These are phyloP conservation scores for Pristionchus fissidentatus DNA, from an alignment of 2,888 invertebrate genomes.

Conservation along the genomic window DNA sequence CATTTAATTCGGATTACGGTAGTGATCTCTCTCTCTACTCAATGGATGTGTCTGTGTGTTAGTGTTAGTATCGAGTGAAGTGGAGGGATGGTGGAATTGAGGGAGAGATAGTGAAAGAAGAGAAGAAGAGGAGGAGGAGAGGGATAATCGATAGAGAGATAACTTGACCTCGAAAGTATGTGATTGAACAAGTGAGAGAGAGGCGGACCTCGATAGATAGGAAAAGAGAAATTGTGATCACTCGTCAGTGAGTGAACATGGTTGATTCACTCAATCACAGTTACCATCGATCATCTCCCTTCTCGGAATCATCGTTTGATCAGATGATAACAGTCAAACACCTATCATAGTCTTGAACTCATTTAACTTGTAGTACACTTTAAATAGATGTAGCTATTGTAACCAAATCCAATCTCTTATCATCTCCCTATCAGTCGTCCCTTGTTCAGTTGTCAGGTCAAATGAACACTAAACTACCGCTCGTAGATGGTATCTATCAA, in stretches of 20 bases:
- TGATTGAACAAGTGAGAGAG: slow-evolving; percentile 45
- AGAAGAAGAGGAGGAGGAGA: background rate
- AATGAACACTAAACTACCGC: slow-evolving; percentile 40
- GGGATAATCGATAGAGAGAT: slow-evolving; percentile 47
- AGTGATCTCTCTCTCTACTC: background rate
- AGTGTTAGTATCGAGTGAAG: slow-evolving; percentile 26
- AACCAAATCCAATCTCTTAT: too few relatives aligned
- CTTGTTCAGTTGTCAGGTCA: slow-evolving; percentile 26
- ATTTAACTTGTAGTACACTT: too few relatives aligned
- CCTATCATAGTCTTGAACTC: too few relatives aligned
- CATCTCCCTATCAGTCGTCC: too few relatives aligned
- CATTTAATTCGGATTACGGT: slow-evolving; percentile 17
- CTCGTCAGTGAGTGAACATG: background rate
- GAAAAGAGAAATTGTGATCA: slow-evolving; percentile 22
- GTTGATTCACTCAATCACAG: slow-evolving; percentile 12
- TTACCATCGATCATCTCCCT: slow-evolving; percentile 16
- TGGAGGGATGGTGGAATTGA: background rate
- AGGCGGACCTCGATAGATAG: background rate
- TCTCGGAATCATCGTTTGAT: background rate
- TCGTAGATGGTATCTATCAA: too few relatives aligned
- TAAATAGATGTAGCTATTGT: too few relatives aligned
- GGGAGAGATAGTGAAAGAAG: slow-evolving; percentile 20
- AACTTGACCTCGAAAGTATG: slow-evolving; percentile 48
- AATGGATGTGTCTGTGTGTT: background rate
- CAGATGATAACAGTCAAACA: slow-evolving; percentile 7